These are phyloP conservation scores for Atractosteus spatula DNA, from an alignment of 2,113 vertebrate species.

Conservation along the genomic window DNA sequence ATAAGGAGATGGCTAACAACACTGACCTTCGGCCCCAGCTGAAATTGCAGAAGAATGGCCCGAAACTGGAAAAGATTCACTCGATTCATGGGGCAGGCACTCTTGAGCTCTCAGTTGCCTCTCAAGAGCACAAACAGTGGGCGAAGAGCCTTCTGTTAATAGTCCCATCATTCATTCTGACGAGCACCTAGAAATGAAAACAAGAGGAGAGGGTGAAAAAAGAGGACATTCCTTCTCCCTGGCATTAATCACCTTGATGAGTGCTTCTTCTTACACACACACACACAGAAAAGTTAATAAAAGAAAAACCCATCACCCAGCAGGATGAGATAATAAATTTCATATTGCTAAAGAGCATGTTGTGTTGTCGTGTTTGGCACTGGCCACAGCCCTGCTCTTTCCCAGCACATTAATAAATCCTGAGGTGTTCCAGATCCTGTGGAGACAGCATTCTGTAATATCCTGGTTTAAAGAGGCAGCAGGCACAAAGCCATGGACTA, in stretches of 20 bases:
- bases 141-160: slow-evolving; percentile 15
- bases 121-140: not conserved
- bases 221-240: slow-evolving; percentile 29
- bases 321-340: slow-evolving; percentile 40
- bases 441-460: slow-evolving; percentile 43
- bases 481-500: slow-evolving; percentile 37
- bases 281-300: slow-evolving; percentile 8
- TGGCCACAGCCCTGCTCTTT: slow-evolving; percentile 21
- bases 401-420: slow-evolving; percentile 41
- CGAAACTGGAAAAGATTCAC: not conserved
- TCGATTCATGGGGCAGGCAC: no score
- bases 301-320: slow-evolving; percentile 15
- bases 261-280: slow-evolving; percentile 24
- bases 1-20: no score
- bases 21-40: no score
- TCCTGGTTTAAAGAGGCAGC: slow-evolving; percentile 48
- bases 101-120: not conserved
- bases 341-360: slow-evolving; percentile 30
- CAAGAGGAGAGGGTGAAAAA: slow-evolving; percentile 13
- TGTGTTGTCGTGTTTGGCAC: slow-evolving; percentile 37
- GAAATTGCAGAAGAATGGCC: no score
- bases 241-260: slow-evolving; percentile 29
- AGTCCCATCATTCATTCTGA: slow-evolving; percentile 42
- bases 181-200: slow-evolving; percentile 38
- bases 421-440: slow-evolving; percentile 56